phyloP scores from a whole-genome alignment of 2,888 invertebrate genomes.

The Spilosoma lubricipeda region DNA sequence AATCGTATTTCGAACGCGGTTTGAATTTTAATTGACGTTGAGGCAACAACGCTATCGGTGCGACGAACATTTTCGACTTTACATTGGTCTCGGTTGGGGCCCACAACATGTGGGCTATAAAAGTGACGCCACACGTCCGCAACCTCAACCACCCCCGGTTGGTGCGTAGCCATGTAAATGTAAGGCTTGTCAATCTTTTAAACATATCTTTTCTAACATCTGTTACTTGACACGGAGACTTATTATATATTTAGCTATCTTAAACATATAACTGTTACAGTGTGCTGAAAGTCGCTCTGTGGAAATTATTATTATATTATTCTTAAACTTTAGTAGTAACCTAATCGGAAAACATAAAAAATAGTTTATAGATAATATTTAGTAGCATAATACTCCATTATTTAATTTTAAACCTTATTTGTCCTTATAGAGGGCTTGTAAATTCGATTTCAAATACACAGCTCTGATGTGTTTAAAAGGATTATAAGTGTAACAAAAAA shows the following conservation, averaged over 20 bases:
- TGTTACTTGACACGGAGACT: conserved; percentile 5
- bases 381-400: neutral
- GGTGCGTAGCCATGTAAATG: conserved; percentile 26
- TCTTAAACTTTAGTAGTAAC: neutral
- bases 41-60: conserved; percentile 68
- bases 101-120: conserved; percentile 74
- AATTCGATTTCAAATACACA: neutral
- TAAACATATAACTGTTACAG: neutral
- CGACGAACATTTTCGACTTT: conserved; percentile 77
- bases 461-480: neutral
- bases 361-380: neutral
- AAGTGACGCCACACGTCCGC: conserved; percentile 69
- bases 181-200: conserved; percentile 40
- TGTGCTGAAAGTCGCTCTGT: neutral
- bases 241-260: neutral
- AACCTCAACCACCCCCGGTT: conserved; percentile 47
- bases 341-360: neutral
- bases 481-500: neutral
- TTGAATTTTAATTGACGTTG: conserved; percentile 87
- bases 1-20: conserved; percentile 86
- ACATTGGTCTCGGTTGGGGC: conserved; percentile 67
- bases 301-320: neutral
- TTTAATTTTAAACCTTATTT: neutral
- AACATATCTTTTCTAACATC: conserved; percentile 22
- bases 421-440: neutral